Evolutionary conservation across 2,113 vertebrate species (phyloP).

Genomic region (Passerina amoena): DNA sequence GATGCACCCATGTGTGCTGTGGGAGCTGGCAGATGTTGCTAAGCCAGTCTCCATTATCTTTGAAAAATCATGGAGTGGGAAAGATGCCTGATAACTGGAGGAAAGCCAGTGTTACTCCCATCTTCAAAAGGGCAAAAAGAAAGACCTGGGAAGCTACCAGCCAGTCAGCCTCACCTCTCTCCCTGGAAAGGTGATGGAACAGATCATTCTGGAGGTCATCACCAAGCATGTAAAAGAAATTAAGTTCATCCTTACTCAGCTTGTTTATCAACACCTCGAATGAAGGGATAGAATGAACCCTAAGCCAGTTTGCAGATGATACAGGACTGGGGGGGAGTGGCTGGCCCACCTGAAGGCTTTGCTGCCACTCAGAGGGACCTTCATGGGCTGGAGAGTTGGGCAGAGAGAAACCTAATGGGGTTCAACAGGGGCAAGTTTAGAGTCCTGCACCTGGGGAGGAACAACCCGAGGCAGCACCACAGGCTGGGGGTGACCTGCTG

Average conservation of each 20-base stretch:
- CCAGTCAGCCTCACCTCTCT: neutral
- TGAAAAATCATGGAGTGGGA: neutral
- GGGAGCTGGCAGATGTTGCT: neutral
- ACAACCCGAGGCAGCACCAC: neutral
- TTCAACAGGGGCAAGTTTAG: neutral
- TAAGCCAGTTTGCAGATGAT: neutral
- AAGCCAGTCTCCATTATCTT: neutral
- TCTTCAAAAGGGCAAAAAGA: neutral
- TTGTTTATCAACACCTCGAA: rapidly evolving
- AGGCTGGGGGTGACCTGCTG: neutral
- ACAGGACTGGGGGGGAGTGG: neutral
- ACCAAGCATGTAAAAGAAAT: neutral
- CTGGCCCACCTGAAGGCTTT: neutral
- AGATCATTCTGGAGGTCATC: neutral
- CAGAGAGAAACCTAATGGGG: neutral
- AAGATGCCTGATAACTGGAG: neutral
- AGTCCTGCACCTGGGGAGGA: neutral
- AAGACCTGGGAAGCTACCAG: neutral
- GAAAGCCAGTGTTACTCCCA: neutral
- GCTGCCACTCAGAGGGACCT: neutral
- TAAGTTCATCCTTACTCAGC: neutral
- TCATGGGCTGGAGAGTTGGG: neutral
- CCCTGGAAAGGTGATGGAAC: neutral
- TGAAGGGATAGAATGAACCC: neutral
- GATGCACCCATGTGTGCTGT: neutral